Evolutionary conservation across 53 echinoderm and acorn worm genomes (phyloP).

Genomic region (Henricia sp.): DNA sequence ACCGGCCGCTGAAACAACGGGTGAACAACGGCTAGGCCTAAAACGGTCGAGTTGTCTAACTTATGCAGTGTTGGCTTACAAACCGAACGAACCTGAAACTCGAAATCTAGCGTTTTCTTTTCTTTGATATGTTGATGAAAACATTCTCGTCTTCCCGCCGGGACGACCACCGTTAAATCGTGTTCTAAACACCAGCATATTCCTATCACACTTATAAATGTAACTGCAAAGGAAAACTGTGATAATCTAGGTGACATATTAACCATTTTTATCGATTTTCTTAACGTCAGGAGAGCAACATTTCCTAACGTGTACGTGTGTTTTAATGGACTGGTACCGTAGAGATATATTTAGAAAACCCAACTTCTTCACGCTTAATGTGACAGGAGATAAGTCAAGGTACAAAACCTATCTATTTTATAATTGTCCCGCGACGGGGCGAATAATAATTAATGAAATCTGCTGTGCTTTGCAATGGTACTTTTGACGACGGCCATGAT

Average conservation of each 20-base stretch:
- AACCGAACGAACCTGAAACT: constrained; percentile 76
- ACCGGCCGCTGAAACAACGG: neutral
- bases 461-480: too few relatives aligned
- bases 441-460: too few relatives aligned
- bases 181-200: constrained; percentile 68
- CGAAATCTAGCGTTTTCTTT: constrained; percentile 82
- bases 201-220: constrained; percentile 37
- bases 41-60: neutral
- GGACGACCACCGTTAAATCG: constrained; percentile 89
- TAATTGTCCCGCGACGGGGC: too few relatives aligned
- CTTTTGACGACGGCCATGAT: too few relatives aligned
- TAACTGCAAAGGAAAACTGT: constrained; percentile 9
- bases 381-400: neutral
- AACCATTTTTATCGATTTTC: neutral
- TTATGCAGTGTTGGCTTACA: neutral
- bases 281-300: neutral
- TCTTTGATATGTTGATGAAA: constrained; percentile 91
- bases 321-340: neutral
- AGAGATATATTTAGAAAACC: neutral
- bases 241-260: neutral
- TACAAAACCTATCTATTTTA: too few relatives aligned
- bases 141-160: constrained; percentile 91
- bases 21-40: neutral
- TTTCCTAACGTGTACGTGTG: neutral
- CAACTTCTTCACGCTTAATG: neutral